phyloP scores from a whole-genome alignment of 2,888 invertebrate species.

The Tenthredo mesomela region DNA sequence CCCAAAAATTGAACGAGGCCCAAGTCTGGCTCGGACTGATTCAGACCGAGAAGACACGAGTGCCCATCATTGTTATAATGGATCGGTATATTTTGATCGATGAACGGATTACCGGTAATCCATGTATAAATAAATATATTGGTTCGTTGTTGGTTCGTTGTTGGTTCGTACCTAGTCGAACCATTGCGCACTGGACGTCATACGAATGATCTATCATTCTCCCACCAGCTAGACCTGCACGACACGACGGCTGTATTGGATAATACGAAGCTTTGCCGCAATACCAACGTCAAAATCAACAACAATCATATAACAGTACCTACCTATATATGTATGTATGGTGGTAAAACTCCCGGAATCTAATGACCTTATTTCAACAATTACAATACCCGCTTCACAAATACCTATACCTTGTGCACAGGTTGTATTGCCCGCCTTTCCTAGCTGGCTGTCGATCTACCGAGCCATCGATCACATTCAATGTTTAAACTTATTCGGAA shows the following conservation, averaged over 20 bases:
- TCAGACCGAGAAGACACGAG: constrained; percentile 46
- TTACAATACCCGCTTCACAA: constrained; percentile 4
- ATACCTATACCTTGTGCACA: not conserved
- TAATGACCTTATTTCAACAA: constrained; percentile 50
- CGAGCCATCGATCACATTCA: constrained; percentile 15
- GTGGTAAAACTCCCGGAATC: not conserved
- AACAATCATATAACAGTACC: constrained; percentile 3
- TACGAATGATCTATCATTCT: constrained; percentile 53
- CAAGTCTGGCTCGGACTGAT: not conserved
- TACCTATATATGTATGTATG: not conserved
- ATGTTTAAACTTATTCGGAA: not conserved
- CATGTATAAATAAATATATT: constrained; percentile 55
- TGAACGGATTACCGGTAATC: constrained; percentile 54
- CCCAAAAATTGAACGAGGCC: not conserved
- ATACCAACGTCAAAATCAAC: constrained; percentile 34
- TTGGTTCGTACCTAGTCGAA: constrained; percentile 53
- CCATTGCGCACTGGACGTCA: constrained; percentile 51
- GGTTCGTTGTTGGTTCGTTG: constrained; percentile 54
- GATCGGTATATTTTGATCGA: constrained; percentile 56
- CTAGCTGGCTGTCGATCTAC: not conserved
- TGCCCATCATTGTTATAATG: constrained; percentile 54
- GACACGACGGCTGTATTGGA: constrained; percentile 14
- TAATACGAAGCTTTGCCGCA: constrained; percentile 26
- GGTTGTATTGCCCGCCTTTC: not conserved
- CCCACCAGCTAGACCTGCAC: not conserved